Base-by-base conservation (phyloP, 1,140 invertebrate genomes). In the Scaptomyza hsui region DNA sequence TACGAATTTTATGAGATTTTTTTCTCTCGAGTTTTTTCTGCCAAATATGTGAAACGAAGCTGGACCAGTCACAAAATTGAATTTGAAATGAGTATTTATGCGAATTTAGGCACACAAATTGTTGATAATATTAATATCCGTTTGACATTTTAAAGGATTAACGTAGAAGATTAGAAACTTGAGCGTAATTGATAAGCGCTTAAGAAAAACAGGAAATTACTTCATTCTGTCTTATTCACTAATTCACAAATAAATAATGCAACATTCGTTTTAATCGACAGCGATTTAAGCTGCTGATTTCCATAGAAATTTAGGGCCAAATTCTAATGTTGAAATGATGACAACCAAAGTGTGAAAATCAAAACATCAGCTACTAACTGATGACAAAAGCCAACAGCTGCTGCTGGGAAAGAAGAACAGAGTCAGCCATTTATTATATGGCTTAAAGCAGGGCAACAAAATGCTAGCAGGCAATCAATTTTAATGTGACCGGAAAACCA, bases 101-200 rank as follows among this genome's bases (percentile, higher is more conserved):
- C 29, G 42, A n/a, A n/a, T n/a, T n/a, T n/a, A n/a, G n/a, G n/a
- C n/a, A n/a, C n/a, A n/a, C 69, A 64, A 81, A 81, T 81, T 82
- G 78, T 78, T 78, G 61, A 73, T 81, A 63, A 81, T 68, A 82
- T 82, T 81, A 81, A 82, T 81, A 81, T 81, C 78, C 78, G 78
- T 44, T 81, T 74, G 78, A 55, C 68, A 70, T 82, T 77, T 73
- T 64, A 81, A 69, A 56, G 78, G 78, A 81, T 81, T 81, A 80
- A 42, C 67, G 37, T 45, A 32, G 19, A 32, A 59, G 78, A 82
- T 81, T 77, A 74, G 55, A 44, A 68, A 69, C 53, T 48, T 56
- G 55, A 39, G n/a, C 29, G 37, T 59, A 69, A 73, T 78, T 82
- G 69, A 77, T 65, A 81, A 81, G 24, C 39, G 62, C 60, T 47